These are phyloP conservation scores for Dysdera silvatica DNA, from an alignment of 1,140 invertebrate genomes.

Conservation along the genomic window DNA sequence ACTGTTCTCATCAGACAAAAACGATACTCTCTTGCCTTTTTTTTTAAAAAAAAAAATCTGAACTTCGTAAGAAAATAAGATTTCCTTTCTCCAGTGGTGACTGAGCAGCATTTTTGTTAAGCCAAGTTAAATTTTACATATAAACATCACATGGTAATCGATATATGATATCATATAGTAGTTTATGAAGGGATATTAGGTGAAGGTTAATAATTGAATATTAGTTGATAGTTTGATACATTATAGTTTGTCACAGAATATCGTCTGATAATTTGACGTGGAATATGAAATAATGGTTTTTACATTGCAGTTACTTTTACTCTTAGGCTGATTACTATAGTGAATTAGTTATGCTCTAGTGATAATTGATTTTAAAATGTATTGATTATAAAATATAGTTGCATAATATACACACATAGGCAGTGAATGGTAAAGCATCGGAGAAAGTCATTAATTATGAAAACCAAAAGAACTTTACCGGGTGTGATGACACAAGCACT, in stretches of 20 bases:
- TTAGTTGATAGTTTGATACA: neutral
- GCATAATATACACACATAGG: neutral
- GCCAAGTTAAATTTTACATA: neutral
- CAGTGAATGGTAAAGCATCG: conserved; percentile 21
- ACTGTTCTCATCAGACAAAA: too few species aligned
- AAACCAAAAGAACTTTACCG: conserved; percentile 18
- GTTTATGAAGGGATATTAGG: neutral
- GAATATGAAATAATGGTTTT: neutral
- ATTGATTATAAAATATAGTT: neutral
- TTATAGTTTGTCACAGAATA: too few species aligned
- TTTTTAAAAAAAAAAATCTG: too few species aligned
- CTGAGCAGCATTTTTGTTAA: neutral
- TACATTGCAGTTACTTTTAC: neutral
- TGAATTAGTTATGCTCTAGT: neutral
- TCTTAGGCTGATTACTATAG: neutral
- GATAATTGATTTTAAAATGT: neutral
- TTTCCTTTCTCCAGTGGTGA: too few species aligned
- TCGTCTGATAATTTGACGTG: neutral
- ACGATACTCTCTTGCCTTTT: too few species aligned
- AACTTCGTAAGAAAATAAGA: too few species aligned
- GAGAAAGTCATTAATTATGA: conserved; percentile 18
- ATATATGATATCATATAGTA: neutral
- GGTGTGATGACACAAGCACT: conserved; percentile 21
- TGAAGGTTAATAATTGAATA: neutral
- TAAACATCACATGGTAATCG: neutral